phyloP scores from a whole-genome alignment of 1,140 invertebrate genomes.

The Popillia japonica region DNA sequence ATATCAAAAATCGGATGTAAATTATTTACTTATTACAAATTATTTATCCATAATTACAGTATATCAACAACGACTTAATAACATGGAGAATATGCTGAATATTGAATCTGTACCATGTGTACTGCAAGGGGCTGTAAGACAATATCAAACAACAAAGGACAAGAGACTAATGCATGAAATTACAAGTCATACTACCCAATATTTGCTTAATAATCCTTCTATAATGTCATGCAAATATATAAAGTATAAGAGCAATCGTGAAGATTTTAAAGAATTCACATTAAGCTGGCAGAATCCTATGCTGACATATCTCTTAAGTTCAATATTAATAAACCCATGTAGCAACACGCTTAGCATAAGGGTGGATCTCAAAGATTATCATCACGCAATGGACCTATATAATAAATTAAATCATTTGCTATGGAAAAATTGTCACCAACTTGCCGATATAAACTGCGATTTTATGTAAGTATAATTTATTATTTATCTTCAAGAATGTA shows the following conservation, averaged over 20 bases:
- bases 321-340: conserved; percentile 44
- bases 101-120: conserved; percentile 36
- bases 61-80: conserved; percentile 35
- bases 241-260: not conserved
- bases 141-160: conserved; percentile 40
- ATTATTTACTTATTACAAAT: conserved; percentile 47
- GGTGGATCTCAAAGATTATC: conserved; percentile 50
- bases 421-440: conserved; percentile 54
- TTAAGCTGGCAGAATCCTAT: conserved; percentile 21
- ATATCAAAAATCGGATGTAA: conserved; percentile 5
- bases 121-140: conserved; percentile 38
- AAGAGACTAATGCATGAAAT: conserved; percentile 42
- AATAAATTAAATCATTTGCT: conserved; percentile 48
- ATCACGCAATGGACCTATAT: conserved; percentile 48
- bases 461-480: conserved; percentile 43
- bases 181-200: conserved; percentile 40
- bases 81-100: not conserved
- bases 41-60: conserved; percentile 42
- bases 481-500: too few species aligned
- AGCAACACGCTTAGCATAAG: not conserved
- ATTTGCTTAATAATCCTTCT: conserved; percentile 42
- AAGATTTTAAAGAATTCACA: not conserved
- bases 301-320: conserved; percentile 46
- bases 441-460: conserved; percentile 51
- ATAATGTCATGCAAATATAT: conserved; percentile 37